Conservation (phyloP, 2,888 invertebrate species). For the Taphrorychus bicolor region DNA sequence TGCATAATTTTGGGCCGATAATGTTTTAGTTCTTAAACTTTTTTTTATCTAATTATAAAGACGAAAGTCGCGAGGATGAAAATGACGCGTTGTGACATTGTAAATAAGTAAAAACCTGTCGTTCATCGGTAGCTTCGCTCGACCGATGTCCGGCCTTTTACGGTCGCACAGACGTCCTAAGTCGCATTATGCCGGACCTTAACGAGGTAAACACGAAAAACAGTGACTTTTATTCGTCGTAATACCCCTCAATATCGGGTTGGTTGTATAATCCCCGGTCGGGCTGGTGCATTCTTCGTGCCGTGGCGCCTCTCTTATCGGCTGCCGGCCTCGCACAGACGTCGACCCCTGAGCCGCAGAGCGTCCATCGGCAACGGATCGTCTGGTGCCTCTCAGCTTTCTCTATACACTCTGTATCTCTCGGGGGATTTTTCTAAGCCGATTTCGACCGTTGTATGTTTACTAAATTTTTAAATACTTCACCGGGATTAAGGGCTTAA, state of each 20-base stretch:
- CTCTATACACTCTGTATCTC: slow-evolving; percentile 13
- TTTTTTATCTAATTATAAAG: no score
- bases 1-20: no score
- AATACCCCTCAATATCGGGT: slow-evolving; percentile 7
- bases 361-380: no score
- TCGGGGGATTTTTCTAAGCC: slow-evolving; percentile 26
- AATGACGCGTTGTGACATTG: no score
- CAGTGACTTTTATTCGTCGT: not conserved
- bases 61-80: no score
- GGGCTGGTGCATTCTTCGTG: slow-evolving; percentile 24
- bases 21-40: no score
- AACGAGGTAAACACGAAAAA: not conserved
- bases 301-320: slow-evolving; percentile 33
- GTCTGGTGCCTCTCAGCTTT: no score
- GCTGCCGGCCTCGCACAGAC: slow-evolving; percentile 26
- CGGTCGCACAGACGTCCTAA: not conserved
- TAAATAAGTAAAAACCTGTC: not conserved
- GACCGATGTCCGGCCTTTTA: not conserved
- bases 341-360: slow-evolving; percentile 28
- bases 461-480: slow-evolving; percentile 2
- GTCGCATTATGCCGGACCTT: not conserved
- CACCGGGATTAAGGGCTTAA: not conserved
- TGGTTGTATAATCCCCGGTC: slow-evolving; percentile 16
- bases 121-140: not conserved
- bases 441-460: slow-evolving; percentile 25